phyloP scores from a whole-genome alignment of 2,888 invertebrate species.

The Pilophorus perplexus region DNA sequence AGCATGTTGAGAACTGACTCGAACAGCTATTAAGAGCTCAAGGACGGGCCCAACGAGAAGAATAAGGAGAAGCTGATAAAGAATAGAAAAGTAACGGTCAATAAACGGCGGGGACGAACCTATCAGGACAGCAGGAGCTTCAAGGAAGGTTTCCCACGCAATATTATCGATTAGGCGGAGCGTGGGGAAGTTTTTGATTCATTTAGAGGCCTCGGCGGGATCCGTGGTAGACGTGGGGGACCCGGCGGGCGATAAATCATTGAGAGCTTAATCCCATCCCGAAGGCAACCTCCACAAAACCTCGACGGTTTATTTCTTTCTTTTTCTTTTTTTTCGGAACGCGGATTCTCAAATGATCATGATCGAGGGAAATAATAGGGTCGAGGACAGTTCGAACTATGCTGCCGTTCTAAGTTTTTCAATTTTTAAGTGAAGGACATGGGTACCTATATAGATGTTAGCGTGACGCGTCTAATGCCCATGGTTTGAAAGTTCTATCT shows the following conservation, averaged over 20 bases:
- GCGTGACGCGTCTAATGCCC: no score
- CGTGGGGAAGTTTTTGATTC: constrained; percentile 23
- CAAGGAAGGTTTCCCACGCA: constrained; percentile 27
- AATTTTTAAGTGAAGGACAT: no score
- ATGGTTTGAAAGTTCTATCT: no score
- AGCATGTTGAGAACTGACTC: not conserved
- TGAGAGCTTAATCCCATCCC: constrained; percentile 5
- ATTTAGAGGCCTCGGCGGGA: not conserved
- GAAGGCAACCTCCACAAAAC: no score
- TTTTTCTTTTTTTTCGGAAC: no score
- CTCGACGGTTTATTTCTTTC: no score
- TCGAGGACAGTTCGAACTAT: no score
- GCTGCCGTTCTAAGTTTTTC: no score
- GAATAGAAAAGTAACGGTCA: constrained; percentile 27
- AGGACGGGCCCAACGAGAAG: constrained; percentile 1
- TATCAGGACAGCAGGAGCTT: constrained; percentile 23
- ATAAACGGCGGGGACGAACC: constrained; percentile 31
- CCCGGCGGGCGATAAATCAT: constrained; percentile 10
- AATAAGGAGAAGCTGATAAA: constrained; percentile 19
- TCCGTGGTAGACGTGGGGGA: not conserved
- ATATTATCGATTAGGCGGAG: constrained; percentile 24
- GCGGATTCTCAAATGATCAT: no score
- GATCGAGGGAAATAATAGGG: no score
- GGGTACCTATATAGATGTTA: no score
- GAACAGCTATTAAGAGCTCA: no score